phyloP scores from a whole-genome alignment of 2,888 invertebrate genomes.

The Eristalis tenax region DNA sequence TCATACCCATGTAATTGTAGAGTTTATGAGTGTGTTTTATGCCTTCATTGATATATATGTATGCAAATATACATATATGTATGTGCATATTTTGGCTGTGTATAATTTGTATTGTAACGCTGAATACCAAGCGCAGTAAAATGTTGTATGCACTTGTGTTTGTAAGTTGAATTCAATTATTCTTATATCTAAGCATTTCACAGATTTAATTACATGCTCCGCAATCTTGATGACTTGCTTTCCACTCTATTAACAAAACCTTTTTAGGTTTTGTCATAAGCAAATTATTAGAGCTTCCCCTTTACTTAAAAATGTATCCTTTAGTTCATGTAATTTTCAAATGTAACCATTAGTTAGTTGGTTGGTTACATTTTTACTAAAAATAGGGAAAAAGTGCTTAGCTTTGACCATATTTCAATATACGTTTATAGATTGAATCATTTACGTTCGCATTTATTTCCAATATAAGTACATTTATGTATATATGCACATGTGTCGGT shows the following conservation, averaged over 20 bases:
- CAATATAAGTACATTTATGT: not conserved
- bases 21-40: not conserved
- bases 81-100: not conserved
- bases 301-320: not conserved
- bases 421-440: not conserved
- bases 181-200: constrained; percentile 6
- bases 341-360: too few relatives aligned
- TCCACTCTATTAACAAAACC: not conserved
- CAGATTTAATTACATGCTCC: not conserved
- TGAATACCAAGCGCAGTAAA: constrained; percentile 1
- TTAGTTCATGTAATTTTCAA: too few relatives aligned
- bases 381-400: too few relatives aligned
- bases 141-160: constrained; percentile 5
- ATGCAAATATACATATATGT: constrained; percentile 12
- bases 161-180: constrained; percentile 19
- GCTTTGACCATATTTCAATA: not conserved
- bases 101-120: constrained; percentile 32
- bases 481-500: not conserved
- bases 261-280: not conserved
- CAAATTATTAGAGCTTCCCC: not conserved
- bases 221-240: not conserved
- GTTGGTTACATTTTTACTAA: too few relatives aligned
- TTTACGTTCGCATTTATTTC: not conserved
- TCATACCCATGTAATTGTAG: constrained; percentile 20
- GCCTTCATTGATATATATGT: constrained; percentile 15